These are phyloP conservation scores for Catamblyrhynchus diadema DNA, from an alignment of 2,797 vertebrate genomes.

Conservation along the genomic window DNA sequence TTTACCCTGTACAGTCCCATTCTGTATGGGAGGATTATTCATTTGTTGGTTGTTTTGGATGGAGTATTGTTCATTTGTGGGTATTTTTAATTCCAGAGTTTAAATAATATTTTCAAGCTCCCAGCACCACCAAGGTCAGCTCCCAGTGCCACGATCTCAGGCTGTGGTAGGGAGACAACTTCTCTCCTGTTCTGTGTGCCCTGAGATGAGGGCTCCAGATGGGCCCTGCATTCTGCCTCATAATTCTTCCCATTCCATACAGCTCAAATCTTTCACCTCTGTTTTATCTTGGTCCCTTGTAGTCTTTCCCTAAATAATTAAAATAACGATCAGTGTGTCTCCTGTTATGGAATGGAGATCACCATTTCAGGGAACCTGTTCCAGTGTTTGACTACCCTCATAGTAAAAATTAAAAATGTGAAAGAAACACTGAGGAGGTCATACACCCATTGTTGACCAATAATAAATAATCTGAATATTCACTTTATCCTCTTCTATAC, in stretches of 20 bases:
- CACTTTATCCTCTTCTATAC: background rate
- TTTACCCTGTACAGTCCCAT: too few relatives aligned
- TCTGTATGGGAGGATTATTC: background rate
- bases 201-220: background rate
- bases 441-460: background rate
- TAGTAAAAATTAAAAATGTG: background rate
- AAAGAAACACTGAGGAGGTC: too few relatives aligned
- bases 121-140: background rate
- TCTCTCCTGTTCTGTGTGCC: background rate
- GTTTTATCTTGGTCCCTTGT: background rate
- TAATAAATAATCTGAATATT: background rate
- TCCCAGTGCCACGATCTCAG: background rate
- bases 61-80: accelerated
- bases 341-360: background rate
- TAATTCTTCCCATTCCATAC: background rate
- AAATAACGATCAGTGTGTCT: background rate
- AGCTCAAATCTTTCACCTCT: background rate
- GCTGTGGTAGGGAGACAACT: background rate
- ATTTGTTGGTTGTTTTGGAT: background rate
- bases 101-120: background rate
- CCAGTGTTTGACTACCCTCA: background rate
- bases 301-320: background rate
- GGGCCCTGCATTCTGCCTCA: background rate
- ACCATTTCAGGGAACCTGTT: background rate
- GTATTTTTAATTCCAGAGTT: background rate